A percentile compares a stretch with the other conserved stretches of the same genome.
Evolutionary conservation across 2,113 vertebrate species (phyloP).

Genomic region (Syrmaticus mikado): DNA sequence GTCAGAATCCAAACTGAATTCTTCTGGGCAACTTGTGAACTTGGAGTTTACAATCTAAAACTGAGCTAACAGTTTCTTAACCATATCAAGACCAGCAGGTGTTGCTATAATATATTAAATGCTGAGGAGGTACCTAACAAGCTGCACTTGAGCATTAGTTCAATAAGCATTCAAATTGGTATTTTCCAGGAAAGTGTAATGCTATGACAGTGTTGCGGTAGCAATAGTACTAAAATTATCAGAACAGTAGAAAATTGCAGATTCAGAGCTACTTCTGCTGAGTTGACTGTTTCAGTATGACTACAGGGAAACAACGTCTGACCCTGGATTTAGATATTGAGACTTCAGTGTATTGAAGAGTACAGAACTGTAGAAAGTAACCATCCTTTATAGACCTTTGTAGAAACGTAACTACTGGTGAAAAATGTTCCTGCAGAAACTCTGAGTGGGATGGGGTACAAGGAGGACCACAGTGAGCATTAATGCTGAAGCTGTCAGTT

Average conservation of each 20-base stretch:
- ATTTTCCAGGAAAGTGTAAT: background rate
- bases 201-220: background rate
- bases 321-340: background rate
- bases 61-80: slow-evolving; percentile 27
- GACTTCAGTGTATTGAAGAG: background rate
- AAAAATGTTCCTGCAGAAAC: background rate
- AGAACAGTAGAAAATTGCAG: slow-evolving; percentile 5
- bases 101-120: slow-evolving; percentile 72
- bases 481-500: background rate
- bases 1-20: background rate
- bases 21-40: background rate
- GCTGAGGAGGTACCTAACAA: background rate
- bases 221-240: background rate
- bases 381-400: background rate
- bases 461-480: background rate
- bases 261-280: slow-evolving; percentile 7
- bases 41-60: background rate
- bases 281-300: background rate
- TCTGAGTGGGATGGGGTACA: background rate
- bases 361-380: background rate
- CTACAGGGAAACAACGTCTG: background rate
- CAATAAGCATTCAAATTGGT: background rate
- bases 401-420: background rate
- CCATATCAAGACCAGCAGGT: slow-evolving; percentile 53
- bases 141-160: background rate